Evolutionary conservation across 2,797 vertebrate genomes (phyloP), one percentile per base, ranked within the genome.

Genomic region (Rhynchotus rufescens): DNA sequence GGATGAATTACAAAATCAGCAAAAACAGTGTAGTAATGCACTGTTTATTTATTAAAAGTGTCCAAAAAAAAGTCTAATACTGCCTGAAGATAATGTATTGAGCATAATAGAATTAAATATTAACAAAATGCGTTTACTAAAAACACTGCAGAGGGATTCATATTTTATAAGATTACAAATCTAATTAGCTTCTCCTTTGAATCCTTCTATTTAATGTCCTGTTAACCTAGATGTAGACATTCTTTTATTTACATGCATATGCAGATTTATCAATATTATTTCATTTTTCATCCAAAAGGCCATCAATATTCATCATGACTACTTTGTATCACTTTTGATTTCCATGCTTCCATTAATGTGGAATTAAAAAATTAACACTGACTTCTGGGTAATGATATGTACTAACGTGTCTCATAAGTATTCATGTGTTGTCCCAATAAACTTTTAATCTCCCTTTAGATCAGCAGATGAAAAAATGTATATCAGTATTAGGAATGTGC

Each of bases 251-350:
- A 56, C 32, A 51, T 61, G 52, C 1, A 16, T 65, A 51, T 59
- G 66, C 42, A 76, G 60, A 65, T 71, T 3, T 74, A 79, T 64
- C 10, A 52, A 16, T 80, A 60, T 36, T 80, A 12, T 10, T 77
- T 74, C 28, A 28, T 34, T 59, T 59, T 45, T 9, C 83, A 72
- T 19, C 19, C 34, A 15, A 84, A 73, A 67, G 25, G 25, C 23
- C 17, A 45, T 64, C 75, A 84, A 28, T 91, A 81, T 92, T 73
- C 52, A 88, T 26, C 52, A 40, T 65, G n/a, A 76, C 49, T 88
- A 75, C 80, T 90, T 82, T 61, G n/a, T 90, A 57, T 90, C 64
- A 60, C 81, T 84, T 94, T 44, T 44, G 20, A 47, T 93, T 92
- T 90, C 25, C 38, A 78, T 89, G 26, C 22, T 85, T 61, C 62